phyloP scores from a whole-genome alignment of 2,113 vertebrate genomes.

The Uropsilus gracilis region DNA sequence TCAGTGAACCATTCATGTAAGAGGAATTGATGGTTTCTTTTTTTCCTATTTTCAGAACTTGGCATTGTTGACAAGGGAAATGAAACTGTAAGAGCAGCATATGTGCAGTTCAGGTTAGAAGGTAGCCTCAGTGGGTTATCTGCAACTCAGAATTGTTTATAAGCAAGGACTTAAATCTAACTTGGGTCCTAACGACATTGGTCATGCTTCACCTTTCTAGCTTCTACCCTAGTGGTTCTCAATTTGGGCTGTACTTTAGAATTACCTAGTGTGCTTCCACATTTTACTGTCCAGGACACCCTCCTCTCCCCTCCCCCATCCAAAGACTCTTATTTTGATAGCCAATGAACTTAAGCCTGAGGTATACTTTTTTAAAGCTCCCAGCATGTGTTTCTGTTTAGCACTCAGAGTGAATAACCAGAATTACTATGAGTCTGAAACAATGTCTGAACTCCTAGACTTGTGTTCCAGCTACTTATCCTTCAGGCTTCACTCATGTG shows the following conservation, averaged over 20 bases:
- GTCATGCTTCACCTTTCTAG: not conserved
- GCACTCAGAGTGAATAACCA: not conserved
- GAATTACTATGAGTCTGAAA: not conserved
- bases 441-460: not conserved
- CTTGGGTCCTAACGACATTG: not conserved
- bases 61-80: conserved; percentile 26
- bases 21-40: conserved; percentile 1
- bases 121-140: not conserved
- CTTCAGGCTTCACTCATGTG: not conserved
- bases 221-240: not conserved
- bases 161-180: not conserved
- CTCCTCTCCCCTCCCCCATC: not conserved
- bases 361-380: not conserved
- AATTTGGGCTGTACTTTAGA: not conserved
- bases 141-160: conserved; percentile 10
- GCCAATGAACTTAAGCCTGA: not conserved
- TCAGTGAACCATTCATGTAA: not conserved
- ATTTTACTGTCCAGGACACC: conserved; percentile 29
- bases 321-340: conserved; percentile 18
- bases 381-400: not conserved
- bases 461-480: conserved; percentile 22
- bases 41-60: conserved; percentile 1
- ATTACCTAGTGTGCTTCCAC: not conserved
- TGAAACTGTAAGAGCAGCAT: conserved; percentile 24
- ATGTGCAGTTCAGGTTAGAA: conserved; percentile 37